phyloP scores from a whole-genome alignment of 2,797 vertebrate genomes.

The Gymnothorax reevesii region DNA sequence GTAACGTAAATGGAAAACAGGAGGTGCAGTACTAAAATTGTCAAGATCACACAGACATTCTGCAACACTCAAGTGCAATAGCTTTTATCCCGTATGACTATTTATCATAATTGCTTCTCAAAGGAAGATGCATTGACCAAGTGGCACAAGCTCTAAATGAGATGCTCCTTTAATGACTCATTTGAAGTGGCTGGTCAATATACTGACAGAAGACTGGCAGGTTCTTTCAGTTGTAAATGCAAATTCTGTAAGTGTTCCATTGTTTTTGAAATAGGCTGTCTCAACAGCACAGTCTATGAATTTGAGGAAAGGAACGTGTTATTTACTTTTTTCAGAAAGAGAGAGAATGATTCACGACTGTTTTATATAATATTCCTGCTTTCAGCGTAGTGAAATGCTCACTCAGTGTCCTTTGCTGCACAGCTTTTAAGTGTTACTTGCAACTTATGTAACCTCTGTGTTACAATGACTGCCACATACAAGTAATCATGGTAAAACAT shows the following conservation, averaged over 20 bases:
- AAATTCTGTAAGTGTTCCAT: slow-evolving; percentile 41
- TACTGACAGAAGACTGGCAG: slow-evolving; percentile 24
- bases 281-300: background rate
- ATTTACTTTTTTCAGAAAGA: slow-evolving; percentile 24
- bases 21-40: background rate
- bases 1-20: background rate
- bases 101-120: background rate
- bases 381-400: background rate
- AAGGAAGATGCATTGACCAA: background rate
- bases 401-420: background rate
- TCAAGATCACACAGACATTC: background rate
- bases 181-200: background rate
- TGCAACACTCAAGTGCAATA: background rate
- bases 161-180: background rate
- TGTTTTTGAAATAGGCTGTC: slow-evolving; percentile 25
- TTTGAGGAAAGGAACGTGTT: slow-evolving; percentile 27
- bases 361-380: background rate
- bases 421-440: background rate
- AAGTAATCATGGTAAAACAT: background rate
- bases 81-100: background rate
- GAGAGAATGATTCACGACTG: slow-evolving; percentile 24
- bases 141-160: background rate
- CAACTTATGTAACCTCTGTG: background rate
- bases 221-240: slow-evolving; percentile 43
- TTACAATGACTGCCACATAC: background rate